These are phyloP conservation scores for Eunapius fragilis DNA, from an alignment of 37 sponge, comb jelly and placozoan species.

Conservation along the genomic window DNA sequence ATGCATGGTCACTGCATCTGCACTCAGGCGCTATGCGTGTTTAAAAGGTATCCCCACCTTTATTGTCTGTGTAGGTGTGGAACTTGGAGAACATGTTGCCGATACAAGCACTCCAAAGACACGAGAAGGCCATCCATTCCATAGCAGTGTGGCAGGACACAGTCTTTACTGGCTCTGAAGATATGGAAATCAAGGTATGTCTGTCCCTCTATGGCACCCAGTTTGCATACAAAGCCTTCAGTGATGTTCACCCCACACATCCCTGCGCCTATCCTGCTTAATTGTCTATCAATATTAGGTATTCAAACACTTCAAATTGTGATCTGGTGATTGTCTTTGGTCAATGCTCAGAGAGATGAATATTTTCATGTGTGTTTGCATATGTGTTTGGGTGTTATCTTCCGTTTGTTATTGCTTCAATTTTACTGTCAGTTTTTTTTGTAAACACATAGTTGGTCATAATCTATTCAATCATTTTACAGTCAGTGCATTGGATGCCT, in stretches of 20 bases:
- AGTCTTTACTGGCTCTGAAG: constrained; percentile 90
- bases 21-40: too few species aligned
- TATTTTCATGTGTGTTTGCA: not conserved
- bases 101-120: constrained; percentile 84
- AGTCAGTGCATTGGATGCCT: too few species aligned
- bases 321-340: not conserved
- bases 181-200: constrained; percentile 90
- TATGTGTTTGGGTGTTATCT: not conserved
- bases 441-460: too few species aligned
- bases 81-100: constrained; percentile 91
- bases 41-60: too few species aligned
- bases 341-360: not conserved
- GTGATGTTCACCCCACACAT: not conserved
- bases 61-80: constrained; percentile 76
- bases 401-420: too few species aligned
- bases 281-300: not conserved
- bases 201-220: too few species aligned
- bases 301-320: constrained; percentile 27
- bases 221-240: too few species aligned
- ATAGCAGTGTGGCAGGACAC: constrained; percentile 80
- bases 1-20: too few species aligned
- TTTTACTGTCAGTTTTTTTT: too few species aligned
- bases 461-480: too few species aligned
- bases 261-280: not conserved
- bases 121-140: constrained; percentile 78